Base-by-base conservation (phyloP, 1,140 invertebrate species). In the Macrosteles quadrilineatus region DNA sequence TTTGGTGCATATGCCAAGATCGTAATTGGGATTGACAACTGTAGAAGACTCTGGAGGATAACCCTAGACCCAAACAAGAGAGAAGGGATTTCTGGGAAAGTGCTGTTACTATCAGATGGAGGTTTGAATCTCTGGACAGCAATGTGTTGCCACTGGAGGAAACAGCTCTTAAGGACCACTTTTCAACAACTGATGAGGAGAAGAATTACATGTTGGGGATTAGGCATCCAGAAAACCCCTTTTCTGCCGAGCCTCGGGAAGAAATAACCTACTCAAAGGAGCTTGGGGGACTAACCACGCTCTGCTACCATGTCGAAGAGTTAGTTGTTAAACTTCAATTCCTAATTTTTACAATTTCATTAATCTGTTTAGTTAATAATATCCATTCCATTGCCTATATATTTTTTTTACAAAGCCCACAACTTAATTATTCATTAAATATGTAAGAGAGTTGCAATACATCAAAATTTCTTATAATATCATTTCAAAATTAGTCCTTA, bases 1-100 rank as follows among this genome's bases (percentile, higher is more conserved):
- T 23, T 43, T 17, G 40, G 65, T 6, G 65, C 65, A 6, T 2
- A 17, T 17, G 45, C 25, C 4, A 14, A 25, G 19, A 14, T 65
- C 1, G 19, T 25, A 40, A 2, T 65, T 2, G 63, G 63, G 19
- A 65, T 65, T 11, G 25, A 30, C 63, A 36, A 36, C 17, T 14
- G 14, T 14, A 65, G 63, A 40, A 65, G 63, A 25, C 30, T 65
- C 19, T 65, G 32, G 29, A 65, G 63, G 31, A 32, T 36, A 2
- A 31, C 30, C 1, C 30, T 6, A 36, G n/a, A 65, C 19, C 30
- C 32, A 4, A 31, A n/a, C 27, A 65, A 65, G 31, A 65, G 63
- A 36, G 14, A 30, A 1, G 25, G 30, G 9, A 25, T 65, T n/a
- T n/a, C n/a, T n/a, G n/a, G n/a, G n/a, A n/a, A 43, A 43, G 40